These are phyloP conservation scores for Nowickia ferox DNA, from an alignment of 2,888 invertebrate species.

Conservation along the genomic window DNA sequence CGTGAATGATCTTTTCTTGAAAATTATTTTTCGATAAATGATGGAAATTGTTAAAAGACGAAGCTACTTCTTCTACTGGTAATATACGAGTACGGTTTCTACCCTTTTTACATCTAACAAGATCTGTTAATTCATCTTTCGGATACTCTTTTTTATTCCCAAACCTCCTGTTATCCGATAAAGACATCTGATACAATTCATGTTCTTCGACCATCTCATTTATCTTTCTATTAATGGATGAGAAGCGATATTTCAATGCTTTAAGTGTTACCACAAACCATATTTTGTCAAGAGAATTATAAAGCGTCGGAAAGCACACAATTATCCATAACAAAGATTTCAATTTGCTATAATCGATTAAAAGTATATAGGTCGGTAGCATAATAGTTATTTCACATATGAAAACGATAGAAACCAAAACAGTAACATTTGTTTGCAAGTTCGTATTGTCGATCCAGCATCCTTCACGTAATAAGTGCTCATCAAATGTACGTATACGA, in stretches of 20 bases:
- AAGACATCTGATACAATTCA: constrained; percentile 74
- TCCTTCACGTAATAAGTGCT: constrained; percentile 79
- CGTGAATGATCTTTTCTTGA: constrained; percentile 66
- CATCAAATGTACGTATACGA: constrained; percentile 80
- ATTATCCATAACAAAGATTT: constrained; percentile 79
- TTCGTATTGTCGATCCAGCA: constrained; percentile 77
- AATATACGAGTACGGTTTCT: constrained; percentile 62
- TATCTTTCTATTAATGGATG: constrained; percentile 74
- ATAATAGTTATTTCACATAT: constrained; percentile 78
- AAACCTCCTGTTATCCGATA: not conserved
- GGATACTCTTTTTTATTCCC: constrained; percentile 45
- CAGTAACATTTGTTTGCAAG: constrained; percentile 76
- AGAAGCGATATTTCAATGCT: constrained; percentile 80
- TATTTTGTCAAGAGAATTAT: constrained; percentile 82
- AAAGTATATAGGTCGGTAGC: constrained; percentile 76
- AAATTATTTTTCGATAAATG: constrained; percentile 39
- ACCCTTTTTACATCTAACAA: constrained; percentile 49
- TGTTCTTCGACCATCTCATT: constrained; percentile 78
- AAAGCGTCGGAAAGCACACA: constrained; percentile 80
- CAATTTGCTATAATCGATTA: constrained; percentile 78
- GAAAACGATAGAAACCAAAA: constrained; percentile 78
- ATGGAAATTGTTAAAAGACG: constrained; percentile 55
- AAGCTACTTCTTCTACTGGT: constrained; percentile 31
- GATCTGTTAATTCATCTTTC: constrained; percentile 61
- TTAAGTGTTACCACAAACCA: constrained; percentile 81